Percentiles rank a stretch among this genome's conserved stretches.
Evolutionary conservation across 2,797 vertebrate genomes (phyloP).

Genomic region (Crax fasciolata): DNA sequence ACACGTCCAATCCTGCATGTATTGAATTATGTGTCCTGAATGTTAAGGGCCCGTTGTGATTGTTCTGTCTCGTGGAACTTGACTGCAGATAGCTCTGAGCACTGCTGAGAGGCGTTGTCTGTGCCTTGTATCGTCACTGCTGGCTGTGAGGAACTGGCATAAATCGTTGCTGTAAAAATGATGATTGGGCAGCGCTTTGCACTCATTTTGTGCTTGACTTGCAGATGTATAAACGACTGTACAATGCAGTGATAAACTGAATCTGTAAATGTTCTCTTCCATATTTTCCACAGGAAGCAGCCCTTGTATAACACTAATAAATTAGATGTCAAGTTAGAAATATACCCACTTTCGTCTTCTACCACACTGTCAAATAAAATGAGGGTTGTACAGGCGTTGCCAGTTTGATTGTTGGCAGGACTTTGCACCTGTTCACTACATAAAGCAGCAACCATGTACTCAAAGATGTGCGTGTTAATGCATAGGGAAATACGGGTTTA

Average conservation of each 20-base stretch:
- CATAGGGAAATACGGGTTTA: background rate
- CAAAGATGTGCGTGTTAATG: background rate
- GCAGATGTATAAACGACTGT: constrained; percentile 22
- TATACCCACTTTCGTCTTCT: constrained; percentile 17
- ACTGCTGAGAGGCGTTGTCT: background rate
- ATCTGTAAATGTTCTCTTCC: background rate
- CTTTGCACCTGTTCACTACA: background rate
- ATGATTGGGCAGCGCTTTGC: background rate
- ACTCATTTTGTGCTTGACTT: constrained; percentile 22
- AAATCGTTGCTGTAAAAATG: background rate
- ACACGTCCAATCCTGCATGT: background rate
- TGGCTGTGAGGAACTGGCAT: background rate
- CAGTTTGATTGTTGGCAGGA: constrained; percentile 22
- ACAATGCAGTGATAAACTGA: background rate
- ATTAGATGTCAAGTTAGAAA: constrained; percentile 42
- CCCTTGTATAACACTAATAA: background rate
- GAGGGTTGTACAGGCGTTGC: background rate
- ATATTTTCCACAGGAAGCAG: constrained; percentile 31
- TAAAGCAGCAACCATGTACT: background rate
- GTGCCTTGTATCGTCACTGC: background rate
- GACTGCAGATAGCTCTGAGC: background rate
- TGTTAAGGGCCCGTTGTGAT: rapidly evolving
- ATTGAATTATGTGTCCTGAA: background rate
- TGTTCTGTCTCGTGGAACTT: background rate
- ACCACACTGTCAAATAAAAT: constrained; percentile 1